These are phyloP conservation scores for Laterallus jamaicensis DNA, from an alignment of 2,113 vertebrate genomes.

Conservation along the genomic window DNA sequence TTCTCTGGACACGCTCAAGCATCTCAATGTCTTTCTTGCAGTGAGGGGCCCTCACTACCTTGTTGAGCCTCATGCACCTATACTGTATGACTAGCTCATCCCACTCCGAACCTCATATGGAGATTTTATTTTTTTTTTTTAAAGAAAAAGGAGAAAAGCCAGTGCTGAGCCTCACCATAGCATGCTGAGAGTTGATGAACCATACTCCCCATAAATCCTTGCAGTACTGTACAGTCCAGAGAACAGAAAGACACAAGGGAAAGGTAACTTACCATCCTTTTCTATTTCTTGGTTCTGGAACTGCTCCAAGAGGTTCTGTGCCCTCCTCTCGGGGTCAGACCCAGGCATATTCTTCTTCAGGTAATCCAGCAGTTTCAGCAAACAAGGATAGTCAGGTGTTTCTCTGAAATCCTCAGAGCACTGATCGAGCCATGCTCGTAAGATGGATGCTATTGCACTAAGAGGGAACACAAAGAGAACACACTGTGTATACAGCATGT, in stretches of 20 bases:
- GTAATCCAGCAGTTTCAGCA: conserved; percentile 85
- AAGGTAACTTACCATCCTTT: conserved; percentile 73
- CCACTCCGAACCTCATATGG: neutral
- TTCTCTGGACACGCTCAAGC: too few relatives aligned
- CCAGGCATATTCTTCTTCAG: conserved; percentile 82
- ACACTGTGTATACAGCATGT: neutral
- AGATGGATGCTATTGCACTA: conserved; percentile 88
- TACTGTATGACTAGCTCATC: neutral
- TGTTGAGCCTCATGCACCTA: neutral
- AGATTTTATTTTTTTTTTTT: too few relatives aligned
- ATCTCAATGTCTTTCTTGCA: too few relatives aligned
- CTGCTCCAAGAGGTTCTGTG: conserved; percentile 86
- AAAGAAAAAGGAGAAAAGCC: neutral
- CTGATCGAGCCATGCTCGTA: conserved; percentile 92
- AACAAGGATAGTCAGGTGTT: conserved; percentile 82
- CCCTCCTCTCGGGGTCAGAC: conserved; percentile 85
- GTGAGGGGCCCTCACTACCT: too few relatives aligned
- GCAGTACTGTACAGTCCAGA: neutral
- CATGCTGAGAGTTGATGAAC: neutral
- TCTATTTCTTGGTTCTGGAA: conserved; percentile 85
- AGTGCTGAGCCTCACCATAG: neutral
- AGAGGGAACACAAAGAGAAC: neutral
- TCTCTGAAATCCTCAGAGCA: conserved; percentile 94
- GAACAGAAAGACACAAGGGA: neutral
- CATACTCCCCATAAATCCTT: neutral